Conservation (phyloP, 2,113 vertebrate genomes). For the Dasypus novemcinctus region DNA sequence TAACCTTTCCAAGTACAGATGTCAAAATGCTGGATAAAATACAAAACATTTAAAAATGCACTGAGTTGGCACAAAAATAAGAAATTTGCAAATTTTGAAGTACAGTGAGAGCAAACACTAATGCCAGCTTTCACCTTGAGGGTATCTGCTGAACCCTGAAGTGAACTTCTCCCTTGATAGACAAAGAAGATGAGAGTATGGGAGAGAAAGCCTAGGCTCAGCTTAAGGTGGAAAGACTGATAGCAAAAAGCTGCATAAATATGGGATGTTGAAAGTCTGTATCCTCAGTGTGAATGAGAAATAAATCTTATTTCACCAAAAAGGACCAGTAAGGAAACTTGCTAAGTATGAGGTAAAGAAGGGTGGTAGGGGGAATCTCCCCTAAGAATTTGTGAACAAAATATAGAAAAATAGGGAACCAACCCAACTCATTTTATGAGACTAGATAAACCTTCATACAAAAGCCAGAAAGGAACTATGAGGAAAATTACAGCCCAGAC, state of each 20-base stretch:
- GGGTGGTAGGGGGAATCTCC: background rate
- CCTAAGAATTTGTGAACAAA: background rate
- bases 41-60: constrained; percentile 25
- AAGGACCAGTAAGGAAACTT: background rate
- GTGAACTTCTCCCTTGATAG: background rate
- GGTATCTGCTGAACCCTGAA: background rate
- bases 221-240: background rate
- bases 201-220: background rate
- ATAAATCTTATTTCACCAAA: background rate
- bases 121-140: background rate
- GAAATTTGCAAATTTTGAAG: constrained; percentile 11
- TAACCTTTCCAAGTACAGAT: constrained; percentile 5
- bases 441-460: background rate
- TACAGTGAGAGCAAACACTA: background rate
- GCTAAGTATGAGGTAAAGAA: background rate
- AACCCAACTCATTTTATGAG: background rate
- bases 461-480: background rate
- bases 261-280: background rate
- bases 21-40: constrained; percentile 26
- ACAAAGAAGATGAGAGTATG: background rate
- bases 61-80: constrained; percentile 10
- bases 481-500: background rate
- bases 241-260: background rate
- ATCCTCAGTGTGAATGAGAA: background rate
- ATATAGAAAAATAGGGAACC: background rate